phyloP scores from a whole-genome alignment of 2,113 vertebrate genomes.

The Calonectris borealis region DNA sequence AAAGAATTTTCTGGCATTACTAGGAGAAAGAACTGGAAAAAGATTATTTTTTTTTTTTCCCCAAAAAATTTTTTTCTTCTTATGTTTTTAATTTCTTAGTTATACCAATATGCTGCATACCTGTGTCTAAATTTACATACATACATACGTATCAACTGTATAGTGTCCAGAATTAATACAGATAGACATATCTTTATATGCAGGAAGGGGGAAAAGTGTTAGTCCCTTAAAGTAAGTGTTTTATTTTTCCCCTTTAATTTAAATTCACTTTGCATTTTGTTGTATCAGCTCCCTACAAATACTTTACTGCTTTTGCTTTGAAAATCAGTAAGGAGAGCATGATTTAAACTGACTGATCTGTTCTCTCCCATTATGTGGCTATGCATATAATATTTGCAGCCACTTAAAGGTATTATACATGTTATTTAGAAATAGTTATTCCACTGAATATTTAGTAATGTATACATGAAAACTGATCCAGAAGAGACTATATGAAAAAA shows the following conservation, averaged over 20 bases:
- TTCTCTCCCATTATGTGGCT: neutral
- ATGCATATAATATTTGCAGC: neutral
- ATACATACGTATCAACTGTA: neutral
- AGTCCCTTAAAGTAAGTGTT: neutral
- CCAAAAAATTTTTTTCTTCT: neutral
- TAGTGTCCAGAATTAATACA: neutral
- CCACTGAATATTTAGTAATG: neutral
- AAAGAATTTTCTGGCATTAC: neutral
- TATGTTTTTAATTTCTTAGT: neutral
- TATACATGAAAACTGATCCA: neutral
- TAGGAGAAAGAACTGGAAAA: neutral
- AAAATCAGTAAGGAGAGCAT: neutral
- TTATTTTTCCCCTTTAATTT: neutral
- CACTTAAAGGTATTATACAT: neutral
- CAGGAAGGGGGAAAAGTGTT: neutral
- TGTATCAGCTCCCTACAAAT: neutral
- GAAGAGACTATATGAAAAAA: neutral
- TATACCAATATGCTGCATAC: neutral
- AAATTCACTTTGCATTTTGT: neutral
- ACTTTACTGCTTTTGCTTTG: neutral
- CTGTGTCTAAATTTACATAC: neutral
- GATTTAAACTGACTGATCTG: neutral
- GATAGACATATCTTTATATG: neutral
- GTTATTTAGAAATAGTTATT: neutral
- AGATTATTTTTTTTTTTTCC: accelerated